Base-by-base conservation (phyloP, 1,140 invertebrate species). In the Lepeophtheirus salmonis region DNA sequence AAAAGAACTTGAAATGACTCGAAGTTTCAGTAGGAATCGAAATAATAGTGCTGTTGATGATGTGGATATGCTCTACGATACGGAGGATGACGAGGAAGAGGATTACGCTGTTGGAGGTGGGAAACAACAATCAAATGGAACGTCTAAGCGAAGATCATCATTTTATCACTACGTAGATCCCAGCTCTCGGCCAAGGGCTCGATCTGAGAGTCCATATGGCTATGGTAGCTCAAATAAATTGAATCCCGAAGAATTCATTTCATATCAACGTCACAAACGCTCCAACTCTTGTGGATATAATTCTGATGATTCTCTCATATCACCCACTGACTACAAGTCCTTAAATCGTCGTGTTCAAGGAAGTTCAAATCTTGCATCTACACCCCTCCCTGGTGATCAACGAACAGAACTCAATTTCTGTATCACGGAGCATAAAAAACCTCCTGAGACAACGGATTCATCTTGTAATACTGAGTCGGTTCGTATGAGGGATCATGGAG, bases 221-320 rank as follows among this genome's bases (percentile, higher is more conserved):
- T 17, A 41, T 20, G 26, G 55, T n/a, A 24, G 55, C 12, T 17
- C 22, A 2, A n/a, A n/a, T n/a, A 6, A n/a, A 6, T 14, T 61
- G 21, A 17, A 53, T 55, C 59, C 59, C 12, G 59, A 61, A 26
- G 59, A 61, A 54, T 61, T 61, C 25, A 52, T 53, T 18, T 61
- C 59, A 2, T 52, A 55, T 21, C 59, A 53, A 3, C 16, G 59
- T 12, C 30, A 41, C 30, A 53, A 61, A 55, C 16, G 59, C 10
- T 61, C 59, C 2, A 53, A 18, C 16, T 61, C 59, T 12, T 61
- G 59, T 61, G 59, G 59, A 3, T 61, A 56, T 21, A 61, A 61
- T 26, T 61, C 59, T 2, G 59, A 61, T 26, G 26, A 21, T 14
- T 54, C 59, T 18, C 41, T 50, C 25, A n/a, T 50, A 10, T 22